These are phyloP conservation scores for Aphelocoma californica DNA, from an alignment of 2,797 vertebrate genomes.

Conservation along the genomic window DNA sequence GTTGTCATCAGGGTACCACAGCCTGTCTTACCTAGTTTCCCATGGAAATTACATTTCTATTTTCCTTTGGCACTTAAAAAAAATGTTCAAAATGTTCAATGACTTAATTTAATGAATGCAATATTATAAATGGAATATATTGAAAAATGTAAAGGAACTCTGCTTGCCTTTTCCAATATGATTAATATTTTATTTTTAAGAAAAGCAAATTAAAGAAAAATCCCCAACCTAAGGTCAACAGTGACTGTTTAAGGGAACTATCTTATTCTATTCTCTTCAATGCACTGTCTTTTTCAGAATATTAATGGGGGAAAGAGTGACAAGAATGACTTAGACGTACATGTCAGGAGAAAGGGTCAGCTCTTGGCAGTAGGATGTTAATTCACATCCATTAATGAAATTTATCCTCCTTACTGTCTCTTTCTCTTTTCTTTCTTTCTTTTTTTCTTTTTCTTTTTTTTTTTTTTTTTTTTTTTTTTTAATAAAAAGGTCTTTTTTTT, in stretches of 20 bases:
- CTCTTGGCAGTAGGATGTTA: constrained; percentile 88
- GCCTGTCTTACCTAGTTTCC: constrained; percentile 70
- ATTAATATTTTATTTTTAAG: constrained; percentile 96
- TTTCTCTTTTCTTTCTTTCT: constrained; percentile 52
- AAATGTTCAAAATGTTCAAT: constrained; percentile 71
- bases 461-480: neutral
- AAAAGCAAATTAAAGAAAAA: constrained; percentile 92
- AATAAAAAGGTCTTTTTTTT: constrained; percentile 78
- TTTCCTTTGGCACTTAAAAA: constrained; percentile 76
- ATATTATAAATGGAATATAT: constrained; percentile 79
- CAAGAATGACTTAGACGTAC: constrained; percentile 86
- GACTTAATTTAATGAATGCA: constrained; percentile 80
- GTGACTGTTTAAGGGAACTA: constrained; percentile 90
- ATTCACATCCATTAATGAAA: constrained; percentile 93
- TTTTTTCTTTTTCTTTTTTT: neutral
- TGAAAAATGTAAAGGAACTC: constrained; percentile 80
- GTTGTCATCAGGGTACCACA: constrained; percentile 58
- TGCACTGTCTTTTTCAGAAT: constrained; percentile 85
- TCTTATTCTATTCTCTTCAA: constrained; percentile 85
- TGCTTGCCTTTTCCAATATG: constrained; percentile 83
- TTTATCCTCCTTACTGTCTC: constrained; percentile 83
- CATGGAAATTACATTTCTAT: constrained; percentile 77
- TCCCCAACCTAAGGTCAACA: constrained; percentile 87
- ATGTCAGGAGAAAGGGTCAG: constrained; percentile 92
- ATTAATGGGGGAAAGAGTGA: constrained; percentile 89